phyloP scores from a whole-genome alignment of 2,797 vertebrate genomes.

The Clarias laeviceps region DNA sequence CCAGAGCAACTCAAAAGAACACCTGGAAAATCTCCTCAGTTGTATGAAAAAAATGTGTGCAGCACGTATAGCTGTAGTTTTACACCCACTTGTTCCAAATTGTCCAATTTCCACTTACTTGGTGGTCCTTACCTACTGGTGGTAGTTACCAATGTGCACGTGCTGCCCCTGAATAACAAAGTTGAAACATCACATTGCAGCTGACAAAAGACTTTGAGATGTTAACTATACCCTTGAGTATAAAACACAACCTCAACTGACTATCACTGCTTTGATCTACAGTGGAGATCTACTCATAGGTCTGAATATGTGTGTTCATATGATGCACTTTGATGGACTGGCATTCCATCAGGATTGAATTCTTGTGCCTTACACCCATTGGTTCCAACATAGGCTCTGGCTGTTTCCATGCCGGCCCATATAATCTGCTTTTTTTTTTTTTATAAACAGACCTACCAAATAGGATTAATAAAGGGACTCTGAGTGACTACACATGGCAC shows the following conservation, averaged over 20 bases:
- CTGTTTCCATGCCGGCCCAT: neutral
- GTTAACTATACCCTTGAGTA: neutral
- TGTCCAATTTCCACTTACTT: constrained; percentile 13
- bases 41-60: constrained; percentile 3
- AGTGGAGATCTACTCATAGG: neutral
- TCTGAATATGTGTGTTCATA: neutral
- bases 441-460: neutral
- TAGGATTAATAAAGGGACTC: neutral
- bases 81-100: constrained; percentile 12
- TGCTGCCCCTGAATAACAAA: neutral
- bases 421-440: neutral
- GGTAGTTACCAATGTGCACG: neutral
- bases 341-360: neutral
- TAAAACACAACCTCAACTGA: neutral
- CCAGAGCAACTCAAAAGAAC: neutral
- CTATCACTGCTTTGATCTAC: neutral
- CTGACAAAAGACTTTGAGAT: constrained; percentile 1
- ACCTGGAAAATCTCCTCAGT: constrained; percentile 28
- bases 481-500: neutral
- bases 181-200: neutral
- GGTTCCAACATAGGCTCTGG: neutral
- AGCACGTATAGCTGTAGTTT: constrained; percentile 8
- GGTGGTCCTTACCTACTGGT: constrained; percentile 13
- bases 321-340: neutral
- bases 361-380: neutral